Percentiles rank a stretch among this genome's conserved stretches.
phyloP scores from a whole-genome alignment of 1,140 invertebrate species.

The Trichonephila inaurata region DNA sequence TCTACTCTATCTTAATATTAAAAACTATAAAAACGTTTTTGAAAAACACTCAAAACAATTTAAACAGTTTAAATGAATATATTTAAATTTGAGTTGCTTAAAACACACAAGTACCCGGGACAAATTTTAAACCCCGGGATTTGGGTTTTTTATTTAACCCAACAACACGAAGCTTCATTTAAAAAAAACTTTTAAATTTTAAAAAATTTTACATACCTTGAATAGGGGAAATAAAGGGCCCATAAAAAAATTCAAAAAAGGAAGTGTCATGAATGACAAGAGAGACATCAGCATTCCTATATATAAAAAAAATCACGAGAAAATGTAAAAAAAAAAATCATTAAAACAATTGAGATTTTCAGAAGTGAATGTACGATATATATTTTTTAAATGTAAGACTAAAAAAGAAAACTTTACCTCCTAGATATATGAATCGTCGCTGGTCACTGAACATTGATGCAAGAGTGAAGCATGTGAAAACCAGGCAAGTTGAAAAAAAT shows the following conservation, averaged over 20 bases:
- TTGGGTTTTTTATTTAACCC: too few relatives aligned
- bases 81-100: too few relatives aligned
- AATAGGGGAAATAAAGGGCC: conserved; percentile 91
- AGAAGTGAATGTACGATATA: too few relatives aligned
- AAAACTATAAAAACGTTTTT: too few relatives aligned
- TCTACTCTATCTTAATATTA: too few relatives aligned
- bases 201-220: conserved; percentile 84
- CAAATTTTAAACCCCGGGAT: too few relatives aligned
- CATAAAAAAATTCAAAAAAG: conserved; percentile 93
- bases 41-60: too few relatives aligned
- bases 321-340: not conserved
- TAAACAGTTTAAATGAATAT: too few relatives aligned
- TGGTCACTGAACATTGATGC: conserved; percentile 91
- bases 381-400: not conserved
- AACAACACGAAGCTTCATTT: too few relatives aligned
- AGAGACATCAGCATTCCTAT: conserved; percentile 87
- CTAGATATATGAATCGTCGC: conserved; percentile 90
- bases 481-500: conserved; percentile 90
- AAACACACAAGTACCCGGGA: too few relatives aligned
- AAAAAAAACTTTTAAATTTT: too few relatives aligned
- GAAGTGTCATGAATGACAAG: conserved; percentile 88
- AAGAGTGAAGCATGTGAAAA: conserved; percentile 95
- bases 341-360: too few relatives aligned
- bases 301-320: not conserved
- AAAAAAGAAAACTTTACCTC: conserved; percentile 83